Base-by-base conservation (phyloP, 2,797 vertebrate genomes). In the Labeo calbasu region DNA sequence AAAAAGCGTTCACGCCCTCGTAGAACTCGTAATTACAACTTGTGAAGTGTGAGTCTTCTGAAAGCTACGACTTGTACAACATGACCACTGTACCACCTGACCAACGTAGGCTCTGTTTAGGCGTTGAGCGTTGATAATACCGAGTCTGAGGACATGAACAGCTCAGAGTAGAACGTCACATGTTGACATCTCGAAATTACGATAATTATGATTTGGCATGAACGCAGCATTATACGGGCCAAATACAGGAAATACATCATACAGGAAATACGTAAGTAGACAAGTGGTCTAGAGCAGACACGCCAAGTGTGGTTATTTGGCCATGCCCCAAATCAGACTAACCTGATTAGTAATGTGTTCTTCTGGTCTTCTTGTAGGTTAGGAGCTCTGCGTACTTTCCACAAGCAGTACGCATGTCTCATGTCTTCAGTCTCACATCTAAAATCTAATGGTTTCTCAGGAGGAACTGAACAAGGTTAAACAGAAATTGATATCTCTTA, bases 391-490 rank as follows among this genome's bases (percentile, higher is more conserved):
- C 40, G 84, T 17, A 85, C 40, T 32, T 89, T 82, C 92, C 92
- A 93, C 50, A 17, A 87, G 81, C 93, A 93, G 12, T 4, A 36
- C 25, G 93, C 9, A 10, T 4, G 76, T 83, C 4, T 83, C 84
- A 92, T 77, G 83, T 93, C 88, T 69, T 84, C 51, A 1, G 92
- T 93, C 19, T 1, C 46, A 86, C 94, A 94, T 83, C 70, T 79
- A 84, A 93, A 13, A 80, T 93, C 89, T 82, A 77, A 84, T 15
- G 88, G 93, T 83, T 86, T 94, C 86, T 92, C 85, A 10, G 92
- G 87, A 86, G 91, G 89, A 89, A 91, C 94, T 94, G 17, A 68
- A 25, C 13, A 63, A 75, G 10, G 57, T 82, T 82, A 23, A 75
- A 7, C 57, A 85, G 36, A 81, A 50, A 14, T 70, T 6, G 13